A percentile compares a stretch with the other conserved stretches of the same genome.
phyloP scores from a whole-genome alignment of 2,113 vertebrate genomes.

The Chlorodrepanis virens region DNA sequence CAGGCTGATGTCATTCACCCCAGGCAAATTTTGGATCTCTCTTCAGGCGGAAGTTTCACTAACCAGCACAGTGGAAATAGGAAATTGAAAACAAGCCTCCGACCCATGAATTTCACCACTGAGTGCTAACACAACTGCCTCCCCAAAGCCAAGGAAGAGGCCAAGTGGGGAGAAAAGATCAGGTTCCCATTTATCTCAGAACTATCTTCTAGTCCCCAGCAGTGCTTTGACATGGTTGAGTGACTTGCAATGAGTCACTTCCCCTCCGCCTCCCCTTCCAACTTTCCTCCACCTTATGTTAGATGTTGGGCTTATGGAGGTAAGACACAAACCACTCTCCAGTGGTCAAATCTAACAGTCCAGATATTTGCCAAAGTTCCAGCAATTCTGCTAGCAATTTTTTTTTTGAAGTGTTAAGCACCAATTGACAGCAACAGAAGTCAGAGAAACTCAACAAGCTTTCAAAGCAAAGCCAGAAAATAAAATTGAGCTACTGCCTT shows the following conservation, averaged over 20 bases:
- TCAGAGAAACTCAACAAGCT: background rate
- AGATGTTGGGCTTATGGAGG: background rate
- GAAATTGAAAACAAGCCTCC: constrained; percentile 55
- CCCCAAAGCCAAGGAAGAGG: background rate
- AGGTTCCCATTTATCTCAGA: constrained; percentile 37
- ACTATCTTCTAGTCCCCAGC: background rate
- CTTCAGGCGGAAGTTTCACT: background rate
- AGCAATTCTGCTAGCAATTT: background rate
- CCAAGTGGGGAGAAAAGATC: constrained; percentile 3
- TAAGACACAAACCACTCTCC: background rate
- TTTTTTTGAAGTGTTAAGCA: background rate
- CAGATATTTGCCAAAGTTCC: background rate
- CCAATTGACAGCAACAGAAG: background rate
- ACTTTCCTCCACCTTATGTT: background rate
- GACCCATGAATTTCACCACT: constrained; percentile 14
- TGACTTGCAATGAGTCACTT: constrained; percentile 7
- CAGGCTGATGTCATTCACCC: constrained; percentile 48
- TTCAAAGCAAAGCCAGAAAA: constrained; percentile 4
- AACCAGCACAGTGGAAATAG: constrained; percentile 12
- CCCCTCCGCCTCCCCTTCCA: background rate
- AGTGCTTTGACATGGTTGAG: constrained; percentile 13
- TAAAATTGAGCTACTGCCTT: background rate
- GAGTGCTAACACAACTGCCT: background rate
- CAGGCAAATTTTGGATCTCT: constrained; percentile 27
- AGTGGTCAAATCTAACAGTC: background rate